Evolutionary conservation across 2,888 invertebrate species (phyloP).

Genomic region (Xestia sexstrigata): DNA sequence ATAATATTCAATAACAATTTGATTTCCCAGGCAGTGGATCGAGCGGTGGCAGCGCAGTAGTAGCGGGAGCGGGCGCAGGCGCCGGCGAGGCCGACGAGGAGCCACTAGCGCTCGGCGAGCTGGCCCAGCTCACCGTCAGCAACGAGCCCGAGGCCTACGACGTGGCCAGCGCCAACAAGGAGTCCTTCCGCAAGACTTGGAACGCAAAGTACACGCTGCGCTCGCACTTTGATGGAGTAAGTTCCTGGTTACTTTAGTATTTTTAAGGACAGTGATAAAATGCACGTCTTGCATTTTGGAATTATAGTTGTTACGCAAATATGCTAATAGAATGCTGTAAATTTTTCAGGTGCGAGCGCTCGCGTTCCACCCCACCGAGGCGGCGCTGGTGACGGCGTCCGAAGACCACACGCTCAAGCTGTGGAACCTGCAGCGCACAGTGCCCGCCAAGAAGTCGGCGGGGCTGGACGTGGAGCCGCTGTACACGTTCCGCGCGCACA

Average conservation of each 20-base stretch:
- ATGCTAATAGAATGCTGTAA: slow-evolving; percentile 5
- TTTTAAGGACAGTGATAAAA: not conserved
- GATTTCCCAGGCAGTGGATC: slow-evolving; percentile 47
- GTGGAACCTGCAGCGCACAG: slow-evolving; percentile 99
- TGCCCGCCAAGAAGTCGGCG: slow-evolving; percentile 98
- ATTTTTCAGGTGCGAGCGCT: slow-evolving; percentile 93
- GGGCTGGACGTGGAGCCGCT: slow-evolving; percentile 99
- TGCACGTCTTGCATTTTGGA: not conserved
- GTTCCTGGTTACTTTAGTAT: slow-evolving; percentile 45
- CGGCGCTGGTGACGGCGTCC: slow-evolving; percentile 98
- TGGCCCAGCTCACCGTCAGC: slow-evolving; percentile 98
- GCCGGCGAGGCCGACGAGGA: slow-evolving; percentile 92
- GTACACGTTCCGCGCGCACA: slow-evolving; percentile 99
- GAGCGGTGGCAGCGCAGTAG: slow-evolving; percentile 53
- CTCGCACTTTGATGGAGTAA: slow-evolving; percentile 97
- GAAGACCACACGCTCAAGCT: slow-evolving; percentile 99
- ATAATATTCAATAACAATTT: not conserved
- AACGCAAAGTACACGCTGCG: slow-evolving; percentile 99
- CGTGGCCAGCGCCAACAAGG: slow-evolving; percentile 94
- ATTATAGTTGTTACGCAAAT: not conserved
- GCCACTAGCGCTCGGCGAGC: slow-evolving; percentile 97
- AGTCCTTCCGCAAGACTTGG: slow-evolving; percentile 98
- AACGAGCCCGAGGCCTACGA: slow-evolving; percentile 98
- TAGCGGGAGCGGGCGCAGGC: slow-evolving; percentile 68
- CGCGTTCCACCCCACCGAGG: slow-evolving; percentile 98